Conservation (phyloP, 2,797 vertebrate species). For the Eurystomus glaucurus region DNA sequence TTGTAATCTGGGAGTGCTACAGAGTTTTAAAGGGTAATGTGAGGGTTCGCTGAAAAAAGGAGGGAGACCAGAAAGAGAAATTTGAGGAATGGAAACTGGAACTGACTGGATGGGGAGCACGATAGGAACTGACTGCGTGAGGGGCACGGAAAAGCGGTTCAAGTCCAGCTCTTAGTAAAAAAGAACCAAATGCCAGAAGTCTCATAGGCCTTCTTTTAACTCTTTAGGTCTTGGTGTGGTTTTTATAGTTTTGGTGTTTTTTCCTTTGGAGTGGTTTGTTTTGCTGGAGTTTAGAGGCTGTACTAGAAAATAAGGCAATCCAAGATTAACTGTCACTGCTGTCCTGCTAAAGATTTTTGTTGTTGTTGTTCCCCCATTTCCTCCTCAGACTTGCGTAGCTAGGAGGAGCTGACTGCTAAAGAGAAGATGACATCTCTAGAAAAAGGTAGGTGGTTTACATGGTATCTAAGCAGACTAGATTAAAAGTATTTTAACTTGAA, state of each 20-base stretch:
- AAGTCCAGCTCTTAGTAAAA: not conserved
- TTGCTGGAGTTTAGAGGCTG: not conserved
- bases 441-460: slow-evolving; percentile 45
- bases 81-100: not conserved
- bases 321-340: not conserved
- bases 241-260: fast-evolving
- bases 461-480: not conserved
- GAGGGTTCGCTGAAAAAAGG: not conserved
- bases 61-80: not conserved
- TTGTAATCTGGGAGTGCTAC: not conserved
- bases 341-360: not conserved
- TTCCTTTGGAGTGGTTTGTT: not conserved
- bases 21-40: not conserved
- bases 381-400: not conserved
- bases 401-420: not conserved
- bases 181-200: not conserved
- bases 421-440: slow-evolving; percentile 62
- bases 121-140: too few species aligned
- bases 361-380: not conserved
- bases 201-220: not conserved
- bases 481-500: not conserved
- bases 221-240: not conserved
- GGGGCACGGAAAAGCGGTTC: not conserved
- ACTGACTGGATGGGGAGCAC: not conserved
- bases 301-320: not conserved